Evolutionary conservation across 2,888 invertebrate genomes (phyloP).

Genomic region (Vannuccia rotundouncinata): DNA sequence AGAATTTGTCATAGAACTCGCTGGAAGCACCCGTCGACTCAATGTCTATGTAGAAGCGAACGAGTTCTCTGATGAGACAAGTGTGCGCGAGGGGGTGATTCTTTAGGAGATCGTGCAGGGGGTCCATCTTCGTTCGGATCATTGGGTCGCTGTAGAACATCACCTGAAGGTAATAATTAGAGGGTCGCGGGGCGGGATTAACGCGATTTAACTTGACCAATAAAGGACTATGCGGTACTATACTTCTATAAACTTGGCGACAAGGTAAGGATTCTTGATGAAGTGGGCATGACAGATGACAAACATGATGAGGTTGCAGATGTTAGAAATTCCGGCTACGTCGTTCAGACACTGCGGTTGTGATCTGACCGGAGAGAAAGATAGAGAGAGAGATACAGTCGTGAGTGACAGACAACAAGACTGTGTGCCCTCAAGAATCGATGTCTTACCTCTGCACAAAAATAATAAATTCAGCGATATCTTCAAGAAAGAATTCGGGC

Average conservation of each 20-base stretch:
- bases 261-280: constrained; percentile 89
- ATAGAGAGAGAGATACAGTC: not conserved
- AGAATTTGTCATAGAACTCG: constrained; percentile 98
- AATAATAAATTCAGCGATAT: constrained; percentile 32
- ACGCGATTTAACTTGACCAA: too few species aligned
- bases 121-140: constrained; percentile 45
- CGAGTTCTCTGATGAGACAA: constrained; percentile 76
- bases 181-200: constrained; percentile 54
- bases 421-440: not conserved
- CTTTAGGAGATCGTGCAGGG: constrained; percentile 71
- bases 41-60: constrained; percentile 96
- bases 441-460: constrained; percentile 7
- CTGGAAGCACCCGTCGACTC: constrained; percentile 94
- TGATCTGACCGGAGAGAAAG: not conserved
- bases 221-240: too few species aligned
- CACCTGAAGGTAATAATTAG: not conserved
- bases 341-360: not conserved
- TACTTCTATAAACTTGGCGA: constrained; percentile 90
- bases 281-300: constrained; percentile 48
- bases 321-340: not conserved
- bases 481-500: constrained; percentile 31
- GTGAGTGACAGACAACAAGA: not conserved
- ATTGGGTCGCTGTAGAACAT: constrained; percentile 33
- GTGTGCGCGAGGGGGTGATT: constrained; percentile 76
- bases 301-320: constrained; percentile 33